These are phyloP conservation scores for Tauraco erythrolophus DNA, from an alignment of 2,113 vertebrate genomes.

Conservation along the genomic window DNA sequence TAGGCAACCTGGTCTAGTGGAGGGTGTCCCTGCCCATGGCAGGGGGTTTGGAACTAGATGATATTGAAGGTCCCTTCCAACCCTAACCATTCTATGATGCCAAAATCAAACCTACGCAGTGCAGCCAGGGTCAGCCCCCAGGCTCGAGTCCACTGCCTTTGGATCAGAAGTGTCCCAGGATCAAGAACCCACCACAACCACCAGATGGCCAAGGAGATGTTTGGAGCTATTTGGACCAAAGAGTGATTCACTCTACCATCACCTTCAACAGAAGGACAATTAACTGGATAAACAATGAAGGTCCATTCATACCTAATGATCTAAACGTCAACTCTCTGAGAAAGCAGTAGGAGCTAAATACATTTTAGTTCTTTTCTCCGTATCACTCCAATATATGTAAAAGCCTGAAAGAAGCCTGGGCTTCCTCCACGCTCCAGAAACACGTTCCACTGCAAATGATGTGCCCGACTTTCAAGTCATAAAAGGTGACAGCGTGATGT, in stretches of 20 bases:
- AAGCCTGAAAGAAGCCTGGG: not conserved
- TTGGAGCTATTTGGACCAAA: not conserved
- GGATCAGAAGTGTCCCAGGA: not conserved
- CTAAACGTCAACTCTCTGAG: not conserved
- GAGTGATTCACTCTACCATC: not conserved
- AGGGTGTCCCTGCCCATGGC: too few species aligned
- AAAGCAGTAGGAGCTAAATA: not conserved
- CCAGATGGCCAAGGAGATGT: not conserved
- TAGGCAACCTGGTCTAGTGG: too few species aligned
- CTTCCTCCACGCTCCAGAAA: not conserved
- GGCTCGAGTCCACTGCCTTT: too few species aligned
- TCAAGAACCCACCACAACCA: not conserved
- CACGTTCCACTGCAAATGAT: not conserved
- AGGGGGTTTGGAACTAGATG: too few species aligned
- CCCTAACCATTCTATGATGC: too few species aligned
- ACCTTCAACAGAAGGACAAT: not conserved
- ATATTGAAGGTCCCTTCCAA: too few species aligned
- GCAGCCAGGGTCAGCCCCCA: accelerated
- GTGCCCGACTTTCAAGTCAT: not conserved
- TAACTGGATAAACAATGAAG: not conserved
- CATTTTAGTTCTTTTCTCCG: not conserved
- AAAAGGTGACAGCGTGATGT: not conserved
- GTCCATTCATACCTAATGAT: not conserved
- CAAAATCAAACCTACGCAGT: not conserved
- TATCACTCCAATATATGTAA: accelerated